Conservation (phyloP, 2,888 invertebrate genomes). For the Poecilus cupreus region DNA sequence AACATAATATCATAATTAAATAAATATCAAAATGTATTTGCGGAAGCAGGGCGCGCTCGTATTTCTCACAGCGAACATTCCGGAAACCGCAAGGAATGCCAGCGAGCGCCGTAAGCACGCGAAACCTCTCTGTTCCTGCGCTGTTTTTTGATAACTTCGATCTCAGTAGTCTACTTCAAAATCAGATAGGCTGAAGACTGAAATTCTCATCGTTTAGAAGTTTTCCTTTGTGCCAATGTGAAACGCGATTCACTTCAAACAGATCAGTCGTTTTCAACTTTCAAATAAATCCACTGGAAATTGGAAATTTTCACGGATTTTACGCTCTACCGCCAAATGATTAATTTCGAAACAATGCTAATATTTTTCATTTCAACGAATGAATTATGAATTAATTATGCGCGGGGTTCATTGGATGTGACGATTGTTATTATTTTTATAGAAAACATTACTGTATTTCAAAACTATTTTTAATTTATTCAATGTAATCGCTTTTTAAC, state of each 20-base stretch:
- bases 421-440: background rate
- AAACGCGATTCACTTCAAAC: constrained; percentile 23
- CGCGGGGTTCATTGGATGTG: background rate
- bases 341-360: constrained; percentile 27
- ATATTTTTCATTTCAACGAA: constrained; percentile 13
- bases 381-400: constrained; percentile 17
- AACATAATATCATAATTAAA: background rate
- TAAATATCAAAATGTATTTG: background rate
- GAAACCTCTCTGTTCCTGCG: background rate
- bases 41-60: background rate
- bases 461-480: no score
- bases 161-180: constrained; percentile 7
- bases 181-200: constrained; percentile 26
- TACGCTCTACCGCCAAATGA: constrained; percentile 1
- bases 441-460: no score
- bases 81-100: background rate
- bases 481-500: no score
- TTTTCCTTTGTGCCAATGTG: constrained; percentile 33
- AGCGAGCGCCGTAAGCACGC: background rate
- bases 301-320: constrained; percentile 41
- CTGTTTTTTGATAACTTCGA: constrained; percentile 25
- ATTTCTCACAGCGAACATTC: constrained; percentile 1
- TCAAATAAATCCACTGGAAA: constrained; percentile 18
- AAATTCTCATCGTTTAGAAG: constrained; percentile 20
- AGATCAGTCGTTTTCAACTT: constrained; percentile 22